Percentiles rank a stretch among this genome's conserved stretches.
These are phyloP conservation scores for Oryzias javanicus DNA, from an alignment of 2,113 vertebrate genomes.

Conservation along the genomic window DNA sequence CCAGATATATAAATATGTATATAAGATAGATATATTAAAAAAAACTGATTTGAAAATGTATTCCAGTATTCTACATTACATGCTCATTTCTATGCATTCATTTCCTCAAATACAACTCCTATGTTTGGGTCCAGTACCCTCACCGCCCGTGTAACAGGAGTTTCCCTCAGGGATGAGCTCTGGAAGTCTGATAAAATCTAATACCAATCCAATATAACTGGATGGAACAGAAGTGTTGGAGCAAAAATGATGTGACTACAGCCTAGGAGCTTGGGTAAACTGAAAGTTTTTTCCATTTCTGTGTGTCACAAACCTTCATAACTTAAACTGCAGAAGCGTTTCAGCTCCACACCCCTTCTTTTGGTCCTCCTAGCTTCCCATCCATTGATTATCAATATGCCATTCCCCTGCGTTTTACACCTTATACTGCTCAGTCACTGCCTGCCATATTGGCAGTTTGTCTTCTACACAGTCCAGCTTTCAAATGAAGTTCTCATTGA, in stretches of 20 bases:
- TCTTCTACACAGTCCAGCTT: too few relatives aligned
- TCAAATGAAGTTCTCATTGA: too few relatives aligned
- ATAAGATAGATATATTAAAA: conserved; percentile 7
- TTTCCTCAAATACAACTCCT: neutral
- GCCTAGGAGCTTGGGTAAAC: neutral
- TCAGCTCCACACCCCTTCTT: too few relatives aligned
- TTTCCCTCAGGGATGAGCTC: neutral
- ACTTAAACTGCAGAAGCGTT: neutral
- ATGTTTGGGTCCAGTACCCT: conserved; percentile 1
- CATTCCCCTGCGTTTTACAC: too few relatives aligned
- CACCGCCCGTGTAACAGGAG: conserved; percentile 12
- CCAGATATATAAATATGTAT: conserved; percentile 36
- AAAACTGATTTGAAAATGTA: conserved; percentile 14
- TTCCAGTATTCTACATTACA: neutral
- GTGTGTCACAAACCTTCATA: conserved; percentile 17
- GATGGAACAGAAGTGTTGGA: neutral
- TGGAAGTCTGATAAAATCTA: conserved; percentile 13
- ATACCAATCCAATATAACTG: conserved; percentile 5
- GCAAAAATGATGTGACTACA: neutral
- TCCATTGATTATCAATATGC: too few relatives aligned
- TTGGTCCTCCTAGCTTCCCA: too few relatives aligned
- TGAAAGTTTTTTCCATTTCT: neutral
- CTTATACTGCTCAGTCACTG: too few relatives aligned
- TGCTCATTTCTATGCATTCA: conserved; percentile 5
- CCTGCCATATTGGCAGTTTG: too few relatives aligned